These are phyloP conservation scores for Harmothoe impar DNA, from an alignment of 2,888 invertebrate genomes.

Conservation along the genomic window DNA sequence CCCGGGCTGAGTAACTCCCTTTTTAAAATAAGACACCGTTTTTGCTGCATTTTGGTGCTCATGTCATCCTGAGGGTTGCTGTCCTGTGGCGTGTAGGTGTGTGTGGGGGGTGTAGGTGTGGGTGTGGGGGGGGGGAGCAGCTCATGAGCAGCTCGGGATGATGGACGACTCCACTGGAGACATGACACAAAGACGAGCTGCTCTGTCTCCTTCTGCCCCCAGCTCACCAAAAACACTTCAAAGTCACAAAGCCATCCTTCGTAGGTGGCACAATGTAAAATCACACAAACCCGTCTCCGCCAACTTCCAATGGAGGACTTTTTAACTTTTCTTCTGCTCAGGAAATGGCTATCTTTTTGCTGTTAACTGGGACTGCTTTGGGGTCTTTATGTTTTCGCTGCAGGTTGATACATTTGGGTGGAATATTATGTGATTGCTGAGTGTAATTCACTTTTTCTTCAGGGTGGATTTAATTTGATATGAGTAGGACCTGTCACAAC, in stretches of 20 bases:
- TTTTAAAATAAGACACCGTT: background rate
- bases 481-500: background rate
- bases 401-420: background rate
- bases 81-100: background rate
- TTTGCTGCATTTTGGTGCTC: background rate
- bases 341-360: background rate
- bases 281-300: background rate
- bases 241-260: background rate
- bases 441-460: background rate
- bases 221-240: background rate
- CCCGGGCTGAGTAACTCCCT: background rate
- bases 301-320: background rate
- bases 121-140: background rate
- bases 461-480: background rate
- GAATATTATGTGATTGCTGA: background rate
- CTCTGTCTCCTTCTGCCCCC: background rate
- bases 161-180: background rate
- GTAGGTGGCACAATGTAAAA: slow-evolving; percentile 12
- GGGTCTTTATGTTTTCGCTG: background rate
- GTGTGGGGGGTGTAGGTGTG: no score
- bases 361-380: background rate
- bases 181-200: slow-evolving; percentile 1
- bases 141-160: background rate
- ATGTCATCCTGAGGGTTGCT: background rate
- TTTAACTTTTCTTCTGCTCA: background rate